A percentile compares a stretch with the other conserved stretches of the same genome.
Conservation (phyloP, 2,888 invertebrate species). For the Tachystola acroxantha region DNA sequence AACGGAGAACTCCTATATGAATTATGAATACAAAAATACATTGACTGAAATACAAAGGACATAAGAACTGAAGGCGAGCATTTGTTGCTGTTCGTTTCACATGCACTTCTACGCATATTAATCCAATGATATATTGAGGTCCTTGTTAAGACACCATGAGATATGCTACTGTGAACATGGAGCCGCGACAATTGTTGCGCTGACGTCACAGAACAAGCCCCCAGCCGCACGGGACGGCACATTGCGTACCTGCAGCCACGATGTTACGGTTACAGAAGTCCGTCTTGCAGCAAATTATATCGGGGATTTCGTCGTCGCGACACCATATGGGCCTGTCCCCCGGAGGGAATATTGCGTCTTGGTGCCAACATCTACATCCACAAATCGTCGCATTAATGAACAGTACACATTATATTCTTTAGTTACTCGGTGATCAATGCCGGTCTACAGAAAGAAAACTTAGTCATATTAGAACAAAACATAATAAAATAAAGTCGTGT, state of each 20-base stretch:
- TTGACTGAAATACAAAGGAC: neutral
- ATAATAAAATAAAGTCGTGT: slow-evolving; percentile 30
- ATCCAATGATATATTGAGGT: neutral
- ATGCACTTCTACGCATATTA: slow-evolving; percentile 2
- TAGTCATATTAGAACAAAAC: slow-evolving; percentile 56
- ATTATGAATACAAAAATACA: neutral
- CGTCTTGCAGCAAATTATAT: slow-evolving; percentile 81
- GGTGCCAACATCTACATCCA: slow-evolving; percentile 80
- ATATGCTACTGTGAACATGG: slow-evolving; percentile 6
- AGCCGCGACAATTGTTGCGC: slow-evolving; percentile 24
- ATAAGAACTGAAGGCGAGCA: neutral
- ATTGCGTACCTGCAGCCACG: slow-evolving; percentile 45
- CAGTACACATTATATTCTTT: slow-evolving; percentile 14
- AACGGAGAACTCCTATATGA: too few species aligned
- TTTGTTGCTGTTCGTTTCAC: neutral
- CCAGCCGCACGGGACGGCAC: slow-evolving; percentile 9
- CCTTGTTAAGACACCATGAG: slow-evolving; percentile 24
- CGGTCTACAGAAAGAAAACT: slow-evolving; percentile 60
- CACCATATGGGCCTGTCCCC: slow-evolving; percentile 80
- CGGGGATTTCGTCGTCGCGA: slow-evolving; percentile 59
- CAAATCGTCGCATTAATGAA: slow-evolving; percentile 50
- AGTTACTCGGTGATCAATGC: slow-evolving; percentile 68
- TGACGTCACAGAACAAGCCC: slow-evolving; percentile 55
- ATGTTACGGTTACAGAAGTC: slow-evolving; percentile 83
- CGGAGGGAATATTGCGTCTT: slow-evolving; percentile 78